phyloP scores from a whole-genome alignment of 2,797 vertebrate genomes.

The Oreochromis mossambicus region DNA sequence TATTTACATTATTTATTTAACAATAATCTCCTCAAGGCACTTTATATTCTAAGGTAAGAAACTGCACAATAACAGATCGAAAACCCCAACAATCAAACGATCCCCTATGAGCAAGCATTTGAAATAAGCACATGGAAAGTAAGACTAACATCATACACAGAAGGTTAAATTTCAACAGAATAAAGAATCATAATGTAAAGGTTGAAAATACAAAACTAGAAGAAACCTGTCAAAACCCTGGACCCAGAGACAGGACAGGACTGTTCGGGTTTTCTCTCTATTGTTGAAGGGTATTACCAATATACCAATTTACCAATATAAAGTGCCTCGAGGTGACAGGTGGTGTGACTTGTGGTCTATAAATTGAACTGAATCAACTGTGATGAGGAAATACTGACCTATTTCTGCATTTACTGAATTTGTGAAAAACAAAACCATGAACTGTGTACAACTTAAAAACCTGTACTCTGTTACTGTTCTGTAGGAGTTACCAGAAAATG shows the following conservation, averaged over 20 bases:
- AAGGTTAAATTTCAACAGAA: neutral
- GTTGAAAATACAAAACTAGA: neutral
- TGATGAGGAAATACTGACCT: neutral
- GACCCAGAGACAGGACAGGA: neutral
- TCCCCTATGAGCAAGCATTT: neutral
- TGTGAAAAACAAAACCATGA: neutral
- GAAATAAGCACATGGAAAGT: too few relatives aligned
- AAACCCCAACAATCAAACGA: neutral
- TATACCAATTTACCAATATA: neutral
- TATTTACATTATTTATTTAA: neutral
- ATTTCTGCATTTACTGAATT: neutral
- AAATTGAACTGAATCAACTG: neutral
- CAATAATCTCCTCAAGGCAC: neutral
- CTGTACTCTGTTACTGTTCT: neutral
- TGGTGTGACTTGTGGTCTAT: neutral
- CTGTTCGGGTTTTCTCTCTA: neutral
- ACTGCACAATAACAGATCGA: neutral
- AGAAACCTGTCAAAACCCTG: neutral
- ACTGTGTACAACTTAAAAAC: neutral
- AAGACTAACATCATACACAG: neutral
- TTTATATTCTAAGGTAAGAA: neutral
- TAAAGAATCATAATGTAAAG: neutral
- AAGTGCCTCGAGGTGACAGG: neutral
- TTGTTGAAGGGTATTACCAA: neutral
- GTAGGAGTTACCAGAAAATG: constrained; percentile 93